Evolutionary conservation across 2,888 invertebrate genomes (phyloP).

Genomic region (Eristalis intricaria): DNA sequence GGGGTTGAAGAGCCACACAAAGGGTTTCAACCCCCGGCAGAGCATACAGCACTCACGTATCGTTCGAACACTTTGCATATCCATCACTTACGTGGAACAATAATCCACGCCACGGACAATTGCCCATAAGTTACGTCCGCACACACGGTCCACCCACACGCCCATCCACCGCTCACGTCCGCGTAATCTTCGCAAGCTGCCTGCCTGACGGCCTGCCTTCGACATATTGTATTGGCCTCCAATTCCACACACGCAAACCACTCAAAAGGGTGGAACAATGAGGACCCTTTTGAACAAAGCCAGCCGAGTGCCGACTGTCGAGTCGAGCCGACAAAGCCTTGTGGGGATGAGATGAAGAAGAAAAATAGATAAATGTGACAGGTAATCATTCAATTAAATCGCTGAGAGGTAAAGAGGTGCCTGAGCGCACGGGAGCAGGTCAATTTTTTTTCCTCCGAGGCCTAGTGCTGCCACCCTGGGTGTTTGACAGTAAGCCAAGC

Average conservation of each 20-base stretch:
- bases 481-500: constrained; percentile 56
- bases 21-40: constrained; percentile 31
- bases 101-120: constrained; percentile 71
- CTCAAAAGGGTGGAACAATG: constrained; percentile 18
- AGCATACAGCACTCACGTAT: constrained; percentile 31
- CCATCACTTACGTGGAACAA: constrained; percentile 66
- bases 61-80: constrained; percentile 63
- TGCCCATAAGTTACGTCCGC: constrained; percentile 54
- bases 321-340: not conserved
- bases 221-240: constrained; percentile 24
- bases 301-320: too few species aligned
- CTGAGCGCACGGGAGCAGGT: constrained; percentile 55
- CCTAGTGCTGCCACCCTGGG: not conserved
- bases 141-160: not conserved
- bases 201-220: not conserved
- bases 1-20: constrained; percentile 45
- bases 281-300: constrained; percentile 37
- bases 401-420: constrained; percentile 31
- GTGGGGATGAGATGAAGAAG: constrained; percentile 17
- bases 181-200: not conserved
- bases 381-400: constrained; percentile 72
- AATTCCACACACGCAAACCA: not conserved
- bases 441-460: constrained; percentile 34
- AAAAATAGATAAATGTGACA: constrained; percentile 62
- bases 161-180: not conserved